phyloP scores from a whole-genome alignment of 37 sponge, comb jelly and placozoan genomes.

The Agelas oroides region DNA sequence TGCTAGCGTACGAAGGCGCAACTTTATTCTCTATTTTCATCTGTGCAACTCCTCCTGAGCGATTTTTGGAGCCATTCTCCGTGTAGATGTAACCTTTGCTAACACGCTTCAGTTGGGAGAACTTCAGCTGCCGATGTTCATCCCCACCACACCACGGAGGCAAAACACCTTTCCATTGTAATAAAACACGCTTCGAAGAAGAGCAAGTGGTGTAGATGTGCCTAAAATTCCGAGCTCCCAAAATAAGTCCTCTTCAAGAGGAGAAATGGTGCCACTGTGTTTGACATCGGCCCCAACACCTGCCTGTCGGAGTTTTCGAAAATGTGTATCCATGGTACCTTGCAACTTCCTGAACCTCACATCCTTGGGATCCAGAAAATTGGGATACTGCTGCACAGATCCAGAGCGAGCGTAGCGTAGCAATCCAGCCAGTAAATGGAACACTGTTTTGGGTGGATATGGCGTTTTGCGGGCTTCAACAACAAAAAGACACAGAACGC shows the following conservation, averaged over 20 bases:
- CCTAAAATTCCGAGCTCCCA: constrained; percentile 34
- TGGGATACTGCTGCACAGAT: neutral
- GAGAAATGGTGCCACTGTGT: constrained; percentile 8
- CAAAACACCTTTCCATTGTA: constrained; percentile 43
- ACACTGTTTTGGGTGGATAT: no score
- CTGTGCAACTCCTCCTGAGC: neutral
- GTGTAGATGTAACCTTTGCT: neutral
- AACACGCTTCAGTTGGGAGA: constrained; percentile 2
- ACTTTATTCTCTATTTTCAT: constrained; percentile 2
- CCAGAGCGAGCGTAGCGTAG: no score
- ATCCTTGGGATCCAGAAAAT: constrained; percentile 16
- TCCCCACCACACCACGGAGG: constrained; percentile 13
- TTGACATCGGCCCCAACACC: constrained; percentile 20
- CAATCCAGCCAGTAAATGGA: no score
- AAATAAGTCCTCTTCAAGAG: constrained; percentile 17
- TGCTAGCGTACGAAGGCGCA: neutral
- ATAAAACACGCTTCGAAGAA: constrained; percentile 19
- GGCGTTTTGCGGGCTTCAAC: no score
- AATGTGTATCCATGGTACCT: neutral
- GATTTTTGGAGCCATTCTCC: constrained; percentile 46
- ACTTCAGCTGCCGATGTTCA: constrained; percentile 16
- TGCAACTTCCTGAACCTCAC: neutral
- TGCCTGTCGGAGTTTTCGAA: neutral
- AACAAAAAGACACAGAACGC: no score
- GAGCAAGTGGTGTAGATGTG: neutral